phyloP scores from a whole-genome alignment of 2,888 invertebrate genomes.

The Tridacna gigas region DNA sequence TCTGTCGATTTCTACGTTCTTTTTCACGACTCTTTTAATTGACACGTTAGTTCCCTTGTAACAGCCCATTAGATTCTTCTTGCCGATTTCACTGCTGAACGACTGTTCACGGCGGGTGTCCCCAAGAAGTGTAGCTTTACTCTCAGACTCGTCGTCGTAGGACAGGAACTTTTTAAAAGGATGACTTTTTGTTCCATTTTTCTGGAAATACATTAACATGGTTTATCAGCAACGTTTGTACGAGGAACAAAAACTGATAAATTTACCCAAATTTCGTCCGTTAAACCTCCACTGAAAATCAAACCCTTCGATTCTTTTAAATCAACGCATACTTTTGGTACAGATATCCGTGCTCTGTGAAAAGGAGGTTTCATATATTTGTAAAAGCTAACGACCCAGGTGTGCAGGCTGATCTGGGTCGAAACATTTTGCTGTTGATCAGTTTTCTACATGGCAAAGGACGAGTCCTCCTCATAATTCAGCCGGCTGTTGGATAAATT shows the following conservation, averaged over 20 bases:
- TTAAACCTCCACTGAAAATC: background rate
- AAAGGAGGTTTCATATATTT: no score
- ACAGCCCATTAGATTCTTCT: conserved; percentile 71
- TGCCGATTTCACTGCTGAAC: conserved; percentile 43
- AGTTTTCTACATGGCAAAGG: no score
- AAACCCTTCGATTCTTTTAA: no score
- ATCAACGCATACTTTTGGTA: no score
- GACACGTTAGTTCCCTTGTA: conserved; percentile 88
- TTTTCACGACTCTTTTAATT: conserved; percentile 89
- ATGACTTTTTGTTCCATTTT: conserved; percentile 63
- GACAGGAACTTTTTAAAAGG: conserved; percentile 69
- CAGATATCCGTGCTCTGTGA: no score
- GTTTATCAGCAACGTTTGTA: background rate
- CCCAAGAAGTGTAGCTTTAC: conserved; percentile 45
- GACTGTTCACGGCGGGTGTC: conserved; percentile 45
- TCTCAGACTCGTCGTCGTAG: conserved; percentile 58
- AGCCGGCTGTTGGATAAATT: no score
- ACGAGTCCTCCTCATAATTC: no score
- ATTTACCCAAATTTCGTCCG: background rate
- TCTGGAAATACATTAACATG: conserved; percentile 25
- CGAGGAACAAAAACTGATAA: background rate
- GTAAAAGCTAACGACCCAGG: no score
- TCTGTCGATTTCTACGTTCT: conserved; percentile 80
- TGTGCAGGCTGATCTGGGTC: no score
- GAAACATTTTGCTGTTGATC: no score